phyloP scores from a whole-genome alignment of 2,797 vertebrate genomes.

The Phrynocephalus vlangalii region DNA sequence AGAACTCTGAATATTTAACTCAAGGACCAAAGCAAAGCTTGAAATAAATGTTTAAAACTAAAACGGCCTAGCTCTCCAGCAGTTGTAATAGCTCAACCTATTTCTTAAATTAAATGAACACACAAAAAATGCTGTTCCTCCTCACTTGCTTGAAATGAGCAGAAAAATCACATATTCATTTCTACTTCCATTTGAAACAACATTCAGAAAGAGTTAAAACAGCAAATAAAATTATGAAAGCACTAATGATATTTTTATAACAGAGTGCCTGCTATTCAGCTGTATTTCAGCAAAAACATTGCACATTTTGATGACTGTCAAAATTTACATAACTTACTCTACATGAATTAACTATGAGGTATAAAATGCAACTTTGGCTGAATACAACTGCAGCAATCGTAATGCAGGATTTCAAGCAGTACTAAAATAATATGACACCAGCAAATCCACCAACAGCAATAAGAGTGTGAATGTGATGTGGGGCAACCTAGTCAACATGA shows the following conservation, averaged over 20 bases:
- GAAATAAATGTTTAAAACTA: conserved; percentile 40
- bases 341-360: conserved; percentile 82
- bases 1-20: conserved; percentile 58
- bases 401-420: conserved; percentile 68
- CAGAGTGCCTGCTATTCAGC: conserved; percentile 70
- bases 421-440: conserved; percentile 65
- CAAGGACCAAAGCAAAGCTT: conserved; percentile 38
- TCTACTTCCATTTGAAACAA: conserved; percentile 51
- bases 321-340: conserved; percentile 82
- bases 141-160: conserved; percentile 51
- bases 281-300: conserved; percentile 77
- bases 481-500: conserved; percentile 52
- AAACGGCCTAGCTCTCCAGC: neutral
- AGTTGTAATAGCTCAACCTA: neutral
- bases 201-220: conserved; percentile 75
- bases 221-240: conserved; percentile 75
- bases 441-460: conserved; percentile 61
- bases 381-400: conserved; percentile 74
- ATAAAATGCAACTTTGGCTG: conserved; percentile 81
- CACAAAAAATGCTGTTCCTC: conserved; percentile 46
- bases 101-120: conserved; percentile 40
- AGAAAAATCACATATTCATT: conserved; percentile 48
- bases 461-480: conserved; percentile 56
- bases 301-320: conserved; percentile 81
- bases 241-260: conserved; percentile 75